Evolutionary conservation across 2,888 invertebrate species (phyloP).

Genomic region (Sarcophaga variegata): DNA sequence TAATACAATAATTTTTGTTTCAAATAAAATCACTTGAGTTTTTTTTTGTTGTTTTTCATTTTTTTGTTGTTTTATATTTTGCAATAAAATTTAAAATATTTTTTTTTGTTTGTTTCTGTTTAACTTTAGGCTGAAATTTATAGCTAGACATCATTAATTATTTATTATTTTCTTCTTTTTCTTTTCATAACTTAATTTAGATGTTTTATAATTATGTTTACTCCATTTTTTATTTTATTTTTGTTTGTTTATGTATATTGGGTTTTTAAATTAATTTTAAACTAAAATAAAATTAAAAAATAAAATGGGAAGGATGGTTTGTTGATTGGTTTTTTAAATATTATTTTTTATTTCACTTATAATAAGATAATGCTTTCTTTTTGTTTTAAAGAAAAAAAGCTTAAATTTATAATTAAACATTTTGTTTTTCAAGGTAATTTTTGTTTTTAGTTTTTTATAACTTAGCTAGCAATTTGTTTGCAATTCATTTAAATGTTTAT

Average conservation of each 20-base stretch:
- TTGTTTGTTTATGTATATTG: not conserved
- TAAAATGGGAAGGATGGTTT: constrained; percentile 7
- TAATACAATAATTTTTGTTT: no score
- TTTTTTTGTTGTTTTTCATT: constrained; percentile 31
- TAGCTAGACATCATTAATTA: constrained; percentile 25
- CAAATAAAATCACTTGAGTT: no score
- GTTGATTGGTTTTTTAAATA: not conserved
- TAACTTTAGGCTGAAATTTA: constrained; percentile 47
- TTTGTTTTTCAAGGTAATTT: not conserved
- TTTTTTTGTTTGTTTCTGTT: not conserved
- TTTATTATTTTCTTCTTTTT: not conserved
- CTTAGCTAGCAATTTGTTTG: no score
- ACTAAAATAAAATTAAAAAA: constrained; percentile 14
- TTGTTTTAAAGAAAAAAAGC: constrained; percentile 36
- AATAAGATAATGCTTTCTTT: not conserved
- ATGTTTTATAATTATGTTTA: no score
- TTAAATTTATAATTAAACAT: not conserved
- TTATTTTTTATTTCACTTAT: not conserved
- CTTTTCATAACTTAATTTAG: no score
- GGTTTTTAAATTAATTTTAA: not conserved
- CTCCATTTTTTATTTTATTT: no score
- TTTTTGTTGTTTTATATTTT: constrained; percentile 46
- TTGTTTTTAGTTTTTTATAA: not conserved
- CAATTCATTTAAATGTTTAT: no score
- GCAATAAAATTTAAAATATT: constrained; percentile 58